phyloP scores from a whole-genome alignment of 2,113 vertebrate genomes.

The Tretioscincus oriximinensis region DNA sequence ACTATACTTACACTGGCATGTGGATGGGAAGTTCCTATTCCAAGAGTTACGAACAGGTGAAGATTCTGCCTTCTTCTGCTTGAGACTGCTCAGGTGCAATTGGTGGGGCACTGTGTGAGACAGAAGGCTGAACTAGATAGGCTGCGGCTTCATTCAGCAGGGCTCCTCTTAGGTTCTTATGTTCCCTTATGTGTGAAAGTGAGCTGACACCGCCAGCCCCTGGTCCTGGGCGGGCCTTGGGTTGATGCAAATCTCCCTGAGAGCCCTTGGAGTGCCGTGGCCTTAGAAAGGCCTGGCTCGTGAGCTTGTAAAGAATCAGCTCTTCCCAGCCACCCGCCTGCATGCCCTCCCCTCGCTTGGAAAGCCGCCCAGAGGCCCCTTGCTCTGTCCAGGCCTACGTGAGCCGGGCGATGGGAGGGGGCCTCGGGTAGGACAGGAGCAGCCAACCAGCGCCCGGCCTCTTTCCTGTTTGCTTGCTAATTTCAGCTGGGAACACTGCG shows the following conservation, averaged over 20 bases:
- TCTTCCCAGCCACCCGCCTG: neutral
- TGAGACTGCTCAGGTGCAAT: too few relatives aligned
- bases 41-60: too few relatives aligned
- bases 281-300: neutral
- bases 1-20: too few relatives aligned
- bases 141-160: too few relatives aligned
- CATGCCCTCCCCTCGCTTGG: neutral
- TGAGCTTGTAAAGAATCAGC: neutral
- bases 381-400: conserved; percentile 25
- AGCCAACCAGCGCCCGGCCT: conserved; percentile 17
- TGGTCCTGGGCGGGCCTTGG: neutral
- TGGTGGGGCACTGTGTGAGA: too few relatives aligned
- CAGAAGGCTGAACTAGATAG: too few relatives aligned
- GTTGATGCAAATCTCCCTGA: neutral
- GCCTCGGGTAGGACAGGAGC: neutral
- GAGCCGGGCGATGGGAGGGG: conserved; percentile 18
- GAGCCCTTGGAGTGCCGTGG: neutral
- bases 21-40: too few relatives aligned
- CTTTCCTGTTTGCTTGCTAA: conserved; percentile 35
- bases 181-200: too few relatives aligned
- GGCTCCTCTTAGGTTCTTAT: too few relatives aligned
- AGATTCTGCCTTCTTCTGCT: too few relatives aligned
- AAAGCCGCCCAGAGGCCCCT: conserved; percentile 13
- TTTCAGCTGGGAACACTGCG: conserved; percentile 21
- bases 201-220: neutral